Base-by-base conservation (phyloP, 2,797 vertebrate genomes). In the Sebastes vulpes region DNA sequence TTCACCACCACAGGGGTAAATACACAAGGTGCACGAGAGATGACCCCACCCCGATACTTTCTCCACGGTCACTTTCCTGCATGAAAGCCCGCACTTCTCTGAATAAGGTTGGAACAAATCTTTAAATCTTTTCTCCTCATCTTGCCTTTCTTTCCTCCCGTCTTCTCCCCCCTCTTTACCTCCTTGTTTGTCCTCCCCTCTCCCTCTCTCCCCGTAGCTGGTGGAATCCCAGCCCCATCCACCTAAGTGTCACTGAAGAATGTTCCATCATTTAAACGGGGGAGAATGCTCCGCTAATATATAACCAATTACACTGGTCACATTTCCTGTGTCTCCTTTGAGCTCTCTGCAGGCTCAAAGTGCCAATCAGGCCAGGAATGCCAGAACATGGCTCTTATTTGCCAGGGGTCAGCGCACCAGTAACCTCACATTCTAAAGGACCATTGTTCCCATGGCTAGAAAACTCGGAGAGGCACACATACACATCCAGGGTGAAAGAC, bases 321-420 rank as follows among this genome's bases (percentile, higher is more conserved):
- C 95, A 96, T 96, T 96, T 97, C 96, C 96, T 96, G 94, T 95
- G 92, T 93, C 90, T 95, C 94, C 93, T 95, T 96, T 96, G 94
- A 96, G 92, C 90, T 93, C 91, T 94, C 94, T 90, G 91, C 94
- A 82, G 92, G 90, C 95, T 96, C 94, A 94, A 95, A 96, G 96
- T 97, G 95, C 95, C 96, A 96, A 96, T 96, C 95, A 96, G 94
- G 93, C 86, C 90, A 92, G 96, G 96, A 97, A 97, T 96, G 96
- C 93, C 94, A 96, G 96, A 96, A 96, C 96, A 96, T 96, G 96
- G 95, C 95, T 96, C 95, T 95, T 96, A 96, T 97, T 96, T 96
- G 94, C 94, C 92, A 95, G 92, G 96, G 96, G 96, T 97, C 96
- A 97, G 85, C 68, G 95, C 95, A 95, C 95, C 90, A 94, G 93